Evolutionary conservation across 1,140 invertebrate species (phyloP).

Genomic region (Mycetomoellerius zeteki): DNA sequence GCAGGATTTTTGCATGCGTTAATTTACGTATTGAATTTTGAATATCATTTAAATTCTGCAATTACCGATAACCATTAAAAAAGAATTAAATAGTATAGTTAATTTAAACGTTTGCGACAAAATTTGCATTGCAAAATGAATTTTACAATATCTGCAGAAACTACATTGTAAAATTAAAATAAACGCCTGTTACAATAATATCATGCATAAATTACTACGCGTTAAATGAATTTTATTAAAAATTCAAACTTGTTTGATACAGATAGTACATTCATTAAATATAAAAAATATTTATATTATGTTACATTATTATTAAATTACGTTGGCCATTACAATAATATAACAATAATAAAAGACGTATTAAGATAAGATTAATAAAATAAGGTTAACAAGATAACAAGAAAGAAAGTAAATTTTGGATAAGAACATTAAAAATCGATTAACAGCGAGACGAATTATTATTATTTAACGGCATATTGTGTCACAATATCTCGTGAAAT

Average conservation of each 20-base stretch:
- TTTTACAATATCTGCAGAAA: not conserved
- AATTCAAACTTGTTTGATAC: not conserved
- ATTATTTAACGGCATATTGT: too few species aligned
- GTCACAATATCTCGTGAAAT: too few species aligned
- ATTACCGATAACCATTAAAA: not conserved
- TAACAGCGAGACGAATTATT: not conserved
- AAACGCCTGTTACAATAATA: not conserved
- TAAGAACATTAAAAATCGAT: not conserved
- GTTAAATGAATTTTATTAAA: constrained; percentile 12
- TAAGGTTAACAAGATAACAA: not conserved
- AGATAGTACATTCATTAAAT: constrained; percentile 15
- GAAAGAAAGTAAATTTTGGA: not conserved
- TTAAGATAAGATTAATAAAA: not conserved
- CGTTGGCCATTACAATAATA: not conserved
- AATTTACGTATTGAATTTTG: constrained; percentile 1
- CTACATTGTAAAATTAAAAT: not conserved
- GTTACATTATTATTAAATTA: not conserved
- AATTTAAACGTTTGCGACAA: not conserved
- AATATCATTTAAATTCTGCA: not conserved
- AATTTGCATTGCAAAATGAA: not conserved
- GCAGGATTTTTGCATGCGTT: not conserved
- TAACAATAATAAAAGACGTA: not conserved
- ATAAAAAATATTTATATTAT: not conserved
- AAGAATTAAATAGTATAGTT: not conserved
- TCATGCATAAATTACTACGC: not conserved